These are phyloP conservation scores for Menidia menidia DNA, from an alignment of 2,797 vertebrate genomes.

Conservation along the genomic window DNA sequence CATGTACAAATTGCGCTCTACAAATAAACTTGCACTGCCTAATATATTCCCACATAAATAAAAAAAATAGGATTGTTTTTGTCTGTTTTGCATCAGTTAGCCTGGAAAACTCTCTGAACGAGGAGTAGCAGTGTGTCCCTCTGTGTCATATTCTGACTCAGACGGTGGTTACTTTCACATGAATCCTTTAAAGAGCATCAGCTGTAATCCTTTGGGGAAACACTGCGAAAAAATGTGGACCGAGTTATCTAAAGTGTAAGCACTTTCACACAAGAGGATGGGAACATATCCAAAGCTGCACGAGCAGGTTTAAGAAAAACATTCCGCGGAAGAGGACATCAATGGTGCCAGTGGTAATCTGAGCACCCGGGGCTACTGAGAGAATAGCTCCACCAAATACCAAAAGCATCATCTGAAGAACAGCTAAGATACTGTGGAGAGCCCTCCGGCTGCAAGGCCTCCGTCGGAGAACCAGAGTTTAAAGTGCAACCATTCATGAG, in stretches of 20 bases:
- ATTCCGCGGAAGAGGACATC: too few relatives aligned
- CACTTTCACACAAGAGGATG: neutral
- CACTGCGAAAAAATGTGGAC: neutral
- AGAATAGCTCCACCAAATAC: neutral
- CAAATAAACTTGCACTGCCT: too few relatives aligned
- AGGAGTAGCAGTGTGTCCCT: too few relatives aligned
- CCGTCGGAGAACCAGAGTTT: neutral
- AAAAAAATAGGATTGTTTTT: too few relatives aligned
- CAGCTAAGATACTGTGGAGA: neutral
- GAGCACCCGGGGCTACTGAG: neutral
- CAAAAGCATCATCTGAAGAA: neutral
- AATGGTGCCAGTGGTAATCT: neutral
- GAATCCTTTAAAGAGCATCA: neutral
- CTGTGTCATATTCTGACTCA: too few relatives aligned
- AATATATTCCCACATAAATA: too few relatives aligned
- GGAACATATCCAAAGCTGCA: neutral
- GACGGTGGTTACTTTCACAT: neutral
- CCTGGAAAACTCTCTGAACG: too few relatives aligned
- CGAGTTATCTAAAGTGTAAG: neutral
- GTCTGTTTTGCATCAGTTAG: too few relatives aligned
- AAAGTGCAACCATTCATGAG: neutral
- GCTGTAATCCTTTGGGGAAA: neutral
- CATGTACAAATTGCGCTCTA: too few relatives aligned
- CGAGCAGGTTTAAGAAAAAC: neutral
- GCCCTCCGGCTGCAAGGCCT: neutral